Percentiles rank a stretch among this genome's conserved stretches.
These are phyloP conservation scores for Silvanus unidentatus DNA, from an alignment of 2,888 invertebrate species.

Conservation along the genomic window DNA sequence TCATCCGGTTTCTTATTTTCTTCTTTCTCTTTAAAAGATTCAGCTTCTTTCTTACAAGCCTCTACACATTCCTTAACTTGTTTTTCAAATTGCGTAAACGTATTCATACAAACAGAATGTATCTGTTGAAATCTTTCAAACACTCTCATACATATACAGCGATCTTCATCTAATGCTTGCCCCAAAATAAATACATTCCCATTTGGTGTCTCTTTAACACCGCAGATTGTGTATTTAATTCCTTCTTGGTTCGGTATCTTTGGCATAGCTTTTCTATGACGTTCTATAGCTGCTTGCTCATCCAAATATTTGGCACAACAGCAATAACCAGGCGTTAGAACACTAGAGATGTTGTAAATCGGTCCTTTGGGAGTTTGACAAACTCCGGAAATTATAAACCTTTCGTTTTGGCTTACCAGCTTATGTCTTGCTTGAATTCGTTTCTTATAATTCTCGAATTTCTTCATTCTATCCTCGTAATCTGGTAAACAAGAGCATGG, in stretches of 20 bases:
- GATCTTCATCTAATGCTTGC: constrained; percentile 26
- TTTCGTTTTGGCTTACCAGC: constrained; percentile 20
- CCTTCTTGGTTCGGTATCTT: constrained; percentile 25
- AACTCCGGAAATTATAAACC: constrained; percentile 28
- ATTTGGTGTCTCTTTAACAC: constrained; percentile 34
- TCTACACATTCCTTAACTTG: constrained; percentile 24
- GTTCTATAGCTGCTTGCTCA: constrained; percentile 16
- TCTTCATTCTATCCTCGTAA: constrained; percentile 20
- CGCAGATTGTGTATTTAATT: constrained; percentile 33
- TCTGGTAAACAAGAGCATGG: constrained; percentile 14
- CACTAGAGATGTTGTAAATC: constrained; percentile 25
- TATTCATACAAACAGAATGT: constrained; percentile 32
- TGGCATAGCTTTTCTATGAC: constrained; percentile 27
- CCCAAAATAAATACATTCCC: constrained; percentile 37
- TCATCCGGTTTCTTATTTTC: constrained; percentile 1
- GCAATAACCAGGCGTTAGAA: constrained; percentile 26
- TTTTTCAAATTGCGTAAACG: constrained; percentile 24
- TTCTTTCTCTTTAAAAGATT: constrained; percentile 10
- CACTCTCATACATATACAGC: constrained; percentile 36
- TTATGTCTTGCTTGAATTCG: constrained; percentile 20
- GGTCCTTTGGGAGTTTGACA: constrained; percentile 24
- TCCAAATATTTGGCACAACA: constrained; percentile 22
- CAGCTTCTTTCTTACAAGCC: constrained; percentile 18
- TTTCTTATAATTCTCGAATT: constrained; percentile 23
- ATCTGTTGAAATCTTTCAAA: constrained; percentile 30